A percentile compares a stretch with the other conserved stretches of the same genome.
These are phyloP conservation scores for Stigmatopora nigra DNA, from an alignment of 2,113 vertebrate genomes.

Conservation along the genomic window DNA sequence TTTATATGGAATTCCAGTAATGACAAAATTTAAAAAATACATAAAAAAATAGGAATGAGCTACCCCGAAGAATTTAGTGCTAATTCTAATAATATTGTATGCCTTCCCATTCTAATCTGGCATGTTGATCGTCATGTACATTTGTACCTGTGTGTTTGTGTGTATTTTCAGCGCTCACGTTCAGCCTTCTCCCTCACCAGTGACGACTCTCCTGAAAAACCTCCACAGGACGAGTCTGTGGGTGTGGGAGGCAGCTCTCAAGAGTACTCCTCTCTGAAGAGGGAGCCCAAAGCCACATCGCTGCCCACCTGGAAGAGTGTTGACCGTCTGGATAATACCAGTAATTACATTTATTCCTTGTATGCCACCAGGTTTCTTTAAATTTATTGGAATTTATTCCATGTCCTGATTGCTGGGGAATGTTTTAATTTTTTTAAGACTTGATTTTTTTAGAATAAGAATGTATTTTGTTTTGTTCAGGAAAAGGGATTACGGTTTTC, in stretches of 20 bases:
- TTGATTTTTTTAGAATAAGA: too few species aligned
- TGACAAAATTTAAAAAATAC: too few species aligned
- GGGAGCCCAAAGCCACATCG: constrained; percentile 65
- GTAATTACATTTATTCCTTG: constrained; percentile 54
- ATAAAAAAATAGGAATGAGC: neutral
- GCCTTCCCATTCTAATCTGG: neutral
- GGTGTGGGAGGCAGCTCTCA: constrained; percentile 35
- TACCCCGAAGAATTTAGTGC: neutral
- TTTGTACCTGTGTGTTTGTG: neutral
- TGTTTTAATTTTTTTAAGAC: neutral
- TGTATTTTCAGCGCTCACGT: constrained; percentile 72
- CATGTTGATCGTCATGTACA: neutral
- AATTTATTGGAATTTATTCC: neutral
- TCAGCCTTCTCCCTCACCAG: constrained; percentile 77
- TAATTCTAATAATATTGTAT: neutral
- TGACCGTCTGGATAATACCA: constrained; percentile 81
- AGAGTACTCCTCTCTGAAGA: constrained; percentile 66
- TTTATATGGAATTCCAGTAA: neutral
- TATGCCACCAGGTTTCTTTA: neutral
- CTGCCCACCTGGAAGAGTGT: constrained; percentile 82
- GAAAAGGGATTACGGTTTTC: too few species aligned
- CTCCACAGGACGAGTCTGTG: constrained; percentile 48
- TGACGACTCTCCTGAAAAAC: constrained; percentile 71
- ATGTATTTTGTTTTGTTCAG: too few species aligned
- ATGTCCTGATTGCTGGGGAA: neutral